Base-by-base conservation (phyloP, 2,797 vertebrate genomes). In the Siniperca obscura region DNA sequence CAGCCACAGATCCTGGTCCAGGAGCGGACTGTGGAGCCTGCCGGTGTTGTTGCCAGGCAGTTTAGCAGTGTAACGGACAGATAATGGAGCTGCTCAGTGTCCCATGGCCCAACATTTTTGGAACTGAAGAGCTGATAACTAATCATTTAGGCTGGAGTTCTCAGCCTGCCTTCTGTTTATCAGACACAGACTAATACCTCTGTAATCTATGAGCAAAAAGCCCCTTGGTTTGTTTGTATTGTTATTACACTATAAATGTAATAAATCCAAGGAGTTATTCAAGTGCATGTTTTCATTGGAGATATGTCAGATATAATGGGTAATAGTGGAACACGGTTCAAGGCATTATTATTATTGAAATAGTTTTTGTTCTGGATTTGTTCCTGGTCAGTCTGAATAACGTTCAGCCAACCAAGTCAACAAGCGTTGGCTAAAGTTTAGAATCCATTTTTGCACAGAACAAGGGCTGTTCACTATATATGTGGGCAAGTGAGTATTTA, bases 21-120 rank as follows among this genome's bases (percentile, higher is more conserved):
- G 81, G 78, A 89, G 84, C 17, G 27, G 82, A 48, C 55, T 27
- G 61, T 36, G 61, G 61, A 66, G 60, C 70, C 78, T 36, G 71
- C 55, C 14, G 27, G 13, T 79, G 73, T 80, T 89, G 91, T 93
- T 90, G 86, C 89, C 87, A 83, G 86, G 92, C 91, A 92, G 81
- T 90, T 90, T 82, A 83, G 77, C 50, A 8, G 70, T 87, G 89
- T 62, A 46, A 50, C 42, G 7, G 61, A 36, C 70, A 91, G 91
- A 92, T 90, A 92, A 83, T 82, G 70, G 73, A 82, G 81, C 64
- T 71, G 83, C 82, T 86, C 53, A 48, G 59, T 72, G 80, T 89
- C 80, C 82, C 65, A 13, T 8, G 16, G 76, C 60, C 25, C 61
- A 30, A 70, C 68, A 68, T 68, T 79, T 84, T 67, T 69, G 48